Conservation (phyloP, 2,113 vertebrate species). For the Odocoileus hemionus region DNA sequence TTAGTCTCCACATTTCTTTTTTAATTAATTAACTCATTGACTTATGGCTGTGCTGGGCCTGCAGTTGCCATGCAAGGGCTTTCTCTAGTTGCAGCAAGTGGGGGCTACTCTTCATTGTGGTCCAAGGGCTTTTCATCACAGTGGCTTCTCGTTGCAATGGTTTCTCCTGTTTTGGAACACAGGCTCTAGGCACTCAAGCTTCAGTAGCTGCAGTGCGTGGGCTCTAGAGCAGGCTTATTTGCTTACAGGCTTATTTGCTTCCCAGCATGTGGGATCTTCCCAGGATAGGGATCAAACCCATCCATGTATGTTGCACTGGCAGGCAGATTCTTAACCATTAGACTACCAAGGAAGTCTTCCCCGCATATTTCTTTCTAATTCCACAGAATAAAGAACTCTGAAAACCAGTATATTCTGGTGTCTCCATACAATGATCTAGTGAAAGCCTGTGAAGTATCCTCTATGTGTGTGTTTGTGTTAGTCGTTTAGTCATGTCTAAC, state of each 20-base stretch:
- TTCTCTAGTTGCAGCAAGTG: neutral
- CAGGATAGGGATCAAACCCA: neutral
- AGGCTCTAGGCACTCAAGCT: neutral
- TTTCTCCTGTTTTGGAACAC: neutral
- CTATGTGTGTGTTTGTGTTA: neutral
- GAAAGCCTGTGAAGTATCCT: neutral
- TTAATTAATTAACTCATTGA: neutral
- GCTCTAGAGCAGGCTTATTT: neutral
- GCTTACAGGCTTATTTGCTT: neutral
- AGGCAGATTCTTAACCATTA: neutral
- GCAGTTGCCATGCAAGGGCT: neutral
- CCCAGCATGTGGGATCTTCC: neutral
- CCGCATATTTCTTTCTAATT: neutral
- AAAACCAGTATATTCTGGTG: neutral
- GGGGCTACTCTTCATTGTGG: neutral
- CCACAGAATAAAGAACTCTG: neutral
- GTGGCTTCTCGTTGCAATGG: neutral
- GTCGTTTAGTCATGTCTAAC: fast-evolving
- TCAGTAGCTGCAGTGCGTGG: neutral
- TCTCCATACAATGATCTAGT: neutral
- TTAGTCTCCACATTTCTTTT: neutral
- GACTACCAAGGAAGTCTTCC: neutral
- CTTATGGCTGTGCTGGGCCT: neutral
- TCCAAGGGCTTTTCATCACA: neutral
- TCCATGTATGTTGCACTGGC: neutral